Conservation (phyloP, 2,888 invertebrate species). For the Eupithecia vulgata region DNA sequence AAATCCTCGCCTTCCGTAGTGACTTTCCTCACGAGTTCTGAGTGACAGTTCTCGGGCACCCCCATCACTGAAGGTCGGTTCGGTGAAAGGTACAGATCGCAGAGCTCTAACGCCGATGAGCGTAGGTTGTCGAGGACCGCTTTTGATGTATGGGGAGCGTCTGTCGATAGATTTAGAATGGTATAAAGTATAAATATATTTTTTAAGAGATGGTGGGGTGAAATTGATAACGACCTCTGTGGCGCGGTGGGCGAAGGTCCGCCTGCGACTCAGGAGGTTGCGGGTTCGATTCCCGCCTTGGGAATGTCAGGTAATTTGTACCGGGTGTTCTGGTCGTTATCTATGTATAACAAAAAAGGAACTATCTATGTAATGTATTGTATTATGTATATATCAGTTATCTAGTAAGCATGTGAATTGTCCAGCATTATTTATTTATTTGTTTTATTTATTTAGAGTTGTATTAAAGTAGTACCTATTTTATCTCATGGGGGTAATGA, state of each 20-base stretch:
- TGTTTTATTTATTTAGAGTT: no score
- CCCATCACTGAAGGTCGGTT: conserved; percentile 67
- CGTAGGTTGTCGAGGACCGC: conserved; percentile 73
- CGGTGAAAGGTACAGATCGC: conserved; percentile 72
- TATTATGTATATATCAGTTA: no score
- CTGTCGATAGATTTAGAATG: conserved; percentile 47
- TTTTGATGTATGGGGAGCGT: conserved; percentile 70
- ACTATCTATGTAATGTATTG: no score
- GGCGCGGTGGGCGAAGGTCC: no score
- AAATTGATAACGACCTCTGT: neutral
- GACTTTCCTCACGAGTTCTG: conserved; percentile 74
- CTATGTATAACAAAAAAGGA: no score
- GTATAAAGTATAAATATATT: neutral
- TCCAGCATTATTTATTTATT: no score
- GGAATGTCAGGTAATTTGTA: no score
- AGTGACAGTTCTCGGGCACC: conserved; percentile 67
- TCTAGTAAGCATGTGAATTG: no score
- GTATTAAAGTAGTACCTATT: neutral
- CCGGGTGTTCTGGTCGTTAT: no score
- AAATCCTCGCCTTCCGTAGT: conserved; percentile 78
- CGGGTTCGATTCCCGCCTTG: no score
- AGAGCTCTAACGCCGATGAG: conserved; percentile 73
- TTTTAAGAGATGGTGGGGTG: neutral
- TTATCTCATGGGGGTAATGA: no score
- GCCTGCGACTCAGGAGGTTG: no score